Evolutionary conservation across 1,140 invertebrate genomes (phyloP), one percentile per base, ranked within the genome.

Genomic region (Drosophila ambigua): DNA sequence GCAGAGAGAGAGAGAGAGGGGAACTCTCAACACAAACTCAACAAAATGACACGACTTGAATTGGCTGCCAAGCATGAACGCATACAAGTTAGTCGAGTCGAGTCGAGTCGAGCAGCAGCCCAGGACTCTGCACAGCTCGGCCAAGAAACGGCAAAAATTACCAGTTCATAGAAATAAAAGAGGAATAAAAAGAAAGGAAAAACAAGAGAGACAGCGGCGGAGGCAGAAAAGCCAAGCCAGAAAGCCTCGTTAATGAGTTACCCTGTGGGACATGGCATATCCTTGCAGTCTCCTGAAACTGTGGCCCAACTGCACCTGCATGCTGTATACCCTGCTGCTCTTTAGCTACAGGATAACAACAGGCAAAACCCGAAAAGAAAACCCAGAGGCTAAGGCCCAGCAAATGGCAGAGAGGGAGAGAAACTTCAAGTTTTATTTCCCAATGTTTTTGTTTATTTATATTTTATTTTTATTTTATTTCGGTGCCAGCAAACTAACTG

Each of bases 41-140:
- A 87, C 73, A 81, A 85, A 85, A 75, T 85, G 81, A 85, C 81
- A 85, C 81, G 81, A 85, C 81, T 85, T 85, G 81, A 85, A 87
- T 85, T 87, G 81, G 81, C 81, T 85, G 82, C 82, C 82, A 85
- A 85, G 82, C 81, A 80, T 85, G 78, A 85, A 85, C 82, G 81
- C 82, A 84, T 84, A 84, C 81, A 84, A 80, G 66, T 71, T 69
- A 74, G 80, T 68, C 67, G 26, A 26, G 26, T 39, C 11, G 81
- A 24, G 23, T 20, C 20, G 20, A 20, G 1, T 24, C 23, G 3
- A 24, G 23, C 23, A 85, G 60, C 72, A 74, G 39, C 26, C 58
- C 63, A 46, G 46, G 58, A 74, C 72, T 77, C 72, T 20, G 2
- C 20, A 2, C 20, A 1, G 1, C 20, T 77, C 46, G 73, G 58